phyloP scores from a whole-genome alignment of 1,140 invertebrate species.

The Sipha flava region DNA sequence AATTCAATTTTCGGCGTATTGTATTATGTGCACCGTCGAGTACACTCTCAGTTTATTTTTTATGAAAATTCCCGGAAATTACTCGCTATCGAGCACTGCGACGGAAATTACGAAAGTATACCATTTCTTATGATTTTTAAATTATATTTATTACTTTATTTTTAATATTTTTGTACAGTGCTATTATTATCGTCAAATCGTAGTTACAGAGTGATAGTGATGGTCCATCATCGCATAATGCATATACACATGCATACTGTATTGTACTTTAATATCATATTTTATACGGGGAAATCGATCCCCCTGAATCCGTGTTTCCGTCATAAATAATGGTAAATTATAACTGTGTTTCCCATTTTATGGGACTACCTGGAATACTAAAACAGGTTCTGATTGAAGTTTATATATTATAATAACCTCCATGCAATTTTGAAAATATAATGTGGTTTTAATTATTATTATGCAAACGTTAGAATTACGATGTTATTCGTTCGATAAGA shows the following conservation, averaged over 20 bases:
- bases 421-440: background rate
- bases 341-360: background rate
- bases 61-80: background rate
- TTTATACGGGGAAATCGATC: background rate
- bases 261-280: background rate
- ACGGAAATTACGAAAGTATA: background rate
- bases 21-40: background rate
- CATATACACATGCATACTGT: background rate
- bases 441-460: too few relatives aligned
- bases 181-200: background rate
- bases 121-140: background rate
- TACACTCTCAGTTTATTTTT: background rate
- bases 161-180: background rate
- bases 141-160: background rate
- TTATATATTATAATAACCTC: background rate
- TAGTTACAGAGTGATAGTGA: background rate
- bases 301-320: background rate
- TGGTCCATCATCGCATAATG: too few relatives aligned
- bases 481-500: background rate
- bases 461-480: too few relatives aligned
- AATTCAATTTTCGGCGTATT: background rate
- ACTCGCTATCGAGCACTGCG: background rate
- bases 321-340: slow-evolving; percentile 11
- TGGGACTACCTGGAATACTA: background rate
- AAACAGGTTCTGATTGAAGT: slow-evolving; percentile 7